These are phyloP conservation scores for Terebella lapidaria DNA, from an alignment of 2,888 invertebrate species.

Conservation along the genomic window DNA sequence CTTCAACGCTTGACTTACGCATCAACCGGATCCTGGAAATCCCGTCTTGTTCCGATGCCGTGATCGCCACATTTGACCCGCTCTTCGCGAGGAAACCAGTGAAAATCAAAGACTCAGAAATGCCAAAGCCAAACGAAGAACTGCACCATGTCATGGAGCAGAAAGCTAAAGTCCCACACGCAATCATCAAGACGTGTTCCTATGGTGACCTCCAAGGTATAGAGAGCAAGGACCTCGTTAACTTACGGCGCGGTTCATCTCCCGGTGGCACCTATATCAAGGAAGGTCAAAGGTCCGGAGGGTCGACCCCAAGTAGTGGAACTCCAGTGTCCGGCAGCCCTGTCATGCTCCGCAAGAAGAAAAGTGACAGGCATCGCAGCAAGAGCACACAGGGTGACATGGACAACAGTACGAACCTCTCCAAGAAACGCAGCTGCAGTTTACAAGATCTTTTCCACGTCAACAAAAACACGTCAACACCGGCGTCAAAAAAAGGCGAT, in stretches of 20 bases:
- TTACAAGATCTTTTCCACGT: neutral
- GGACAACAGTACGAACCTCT: neutral
- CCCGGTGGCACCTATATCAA: neutral
- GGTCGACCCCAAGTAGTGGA: neutral
- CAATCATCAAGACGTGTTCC: neutral
- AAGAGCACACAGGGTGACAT: neutral
- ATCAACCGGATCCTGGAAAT: constrained; percentile 16
- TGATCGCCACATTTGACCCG: constrained; percentile 13
- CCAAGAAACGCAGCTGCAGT: neutral
- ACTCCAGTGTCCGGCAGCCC: neutral
- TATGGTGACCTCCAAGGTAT: neutral
- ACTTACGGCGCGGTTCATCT: neutral
- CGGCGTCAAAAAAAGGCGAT: neutral
- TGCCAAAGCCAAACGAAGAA: neutral
- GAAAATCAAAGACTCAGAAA: neutral
- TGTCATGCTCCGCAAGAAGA: neutral
- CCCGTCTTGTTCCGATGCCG: constrained; percentile 5
- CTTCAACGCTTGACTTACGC: constrained; percentile 8
- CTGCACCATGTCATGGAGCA: neutral
- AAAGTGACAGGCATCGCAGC: neutral
- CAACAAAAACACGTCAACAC: neutral
- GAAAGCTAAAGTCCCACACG: neutral
- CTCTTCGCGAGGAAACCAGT: constrained; percentile 8
- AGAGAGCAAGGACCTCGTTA: neutral
- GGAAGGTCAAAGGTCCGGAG: neutral